These are phyloP conservation scores for Aurelia sp. DNA, from an alignment of 30 jellyfish, hydroid and myxozoan species.

Conservation along the genomic window DNA sequence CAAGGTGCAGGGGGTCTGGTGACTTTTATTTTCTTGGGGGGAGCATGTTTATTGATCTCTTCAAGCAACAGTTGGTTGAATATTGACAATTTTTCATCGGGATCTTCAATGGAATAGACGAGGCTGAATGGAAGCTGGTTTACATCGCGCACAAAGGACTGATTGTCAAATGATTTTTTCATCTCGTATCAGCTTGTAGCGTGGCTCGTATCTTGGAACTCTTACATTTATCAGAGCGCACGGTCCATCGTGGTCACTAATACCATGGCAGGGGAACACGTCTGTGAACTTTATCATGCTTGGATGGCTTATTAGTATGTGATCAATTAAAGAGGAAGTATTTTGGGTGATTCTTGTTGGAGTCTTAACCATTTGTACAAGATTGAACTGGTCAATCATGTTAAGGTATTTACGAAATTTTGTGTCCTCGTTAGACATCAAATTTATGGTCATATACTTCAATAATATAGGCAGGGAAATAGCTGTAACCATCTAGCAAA, in stretches of 20 bases:
- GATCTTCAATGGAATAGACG: conserved; percentile 55
- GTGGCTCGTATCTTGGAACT: not conserved
- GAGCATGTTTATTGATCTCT: not conserved
- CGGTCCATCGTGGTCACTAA: not conserved
- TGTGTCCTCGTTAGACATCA: too few relatives aligned
- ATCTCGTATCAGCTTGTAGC: conserved; percentile 27
- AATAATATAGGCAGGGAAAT: too few relatives aligned
- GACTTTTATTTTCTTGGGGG: not conserved
- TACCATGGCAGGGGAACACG: not conserved
- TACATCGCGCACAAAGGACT: conserved; percentile 19
- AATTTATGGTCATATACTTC: too few relatives aligned
- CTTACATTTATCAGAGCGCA: not conserved
- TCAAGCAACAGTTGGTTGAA: conserved; percentile 4
- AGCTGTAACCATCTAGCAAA: too few relatives aligned
- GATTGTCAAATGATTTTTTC: conserved; percentile 43
- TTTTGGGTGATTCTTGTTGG: not conserved
- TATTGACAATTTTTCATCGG: conserved; percentile 7
- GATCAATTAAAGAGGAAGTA: not conserved
- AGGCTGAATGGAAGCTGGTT: conserved; percentile 46
- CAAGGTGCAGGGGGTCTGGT: conserved; percentile 44
- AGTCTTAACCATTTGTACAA: not conserved
- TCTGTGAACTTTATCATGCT: not conserved
- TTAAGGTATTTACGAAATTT: too few relatives aligned
- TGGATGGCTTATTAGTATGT: too few relatives aligned
- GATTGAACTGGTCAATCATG: too few relatives aligned